Evolutionary conservation across 2,113 vertebrate species (phyloP).

Genomic region (Nerophis ophidion): DNA sequence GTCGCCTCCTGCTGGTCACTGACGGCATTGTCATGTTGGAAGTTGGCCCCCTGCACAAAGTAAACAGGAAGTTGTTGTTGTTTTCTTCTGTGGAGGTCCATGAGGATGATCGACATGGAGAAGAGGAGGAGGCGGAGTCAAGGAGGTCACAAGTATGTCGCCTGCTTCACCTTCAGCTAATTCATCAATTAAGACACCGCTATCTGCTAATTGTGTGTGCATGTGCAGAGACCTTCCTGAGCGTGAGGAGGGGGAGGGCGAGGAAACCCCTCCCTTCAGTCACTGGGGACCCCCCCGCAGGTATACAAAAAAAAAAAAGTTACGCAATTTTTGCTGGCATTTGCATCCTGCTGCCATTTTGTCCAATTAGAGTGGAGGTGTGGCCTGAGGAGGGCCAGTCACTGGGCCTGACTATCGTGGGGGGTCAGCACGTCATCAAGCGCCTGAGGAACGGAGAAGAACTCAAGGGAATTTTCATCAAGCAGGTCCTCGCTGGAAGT

Average conservation of each 20-base stretch:
- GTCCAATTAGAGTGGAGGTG: slow-evolving; percentile 81
- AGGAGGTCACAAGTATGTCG: slow-evolving; percentile 41
- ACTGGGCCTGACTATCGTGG: slow-evolving; percentile 97
- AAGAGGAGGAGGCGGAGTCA: slow-evolving; percentile 60
- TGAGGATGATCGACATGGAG: slow-evolving; percentile 18
- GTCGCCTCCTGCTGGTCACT: slow-evolving; percentile 37
- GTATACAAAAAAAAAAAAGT: slow-evolving; percentile 50
- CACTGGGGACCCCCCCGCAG: slow-evolving; percentile 91
- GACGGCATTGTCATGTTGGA: background rate
- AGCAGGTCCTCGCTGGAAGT: slow-evolving; percentile 87
- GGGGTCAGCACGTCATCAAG: slow-evolving; percentile 89
- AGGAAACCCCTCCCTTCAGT: slow-evolving; percentile 91
- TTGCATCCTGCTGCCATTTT: background rate
- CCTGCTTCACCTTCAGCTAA: background rate
- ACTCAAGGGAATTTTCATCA: slow-evolving; percentile 97
- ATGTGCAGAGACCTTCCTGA: slow-evolving; percentile 82
- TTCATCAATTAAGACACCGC: background rate
- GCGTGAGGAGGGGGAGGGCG: slow-evolving; percentile 93
- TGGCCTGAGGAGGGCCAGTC: slow-evolving; percentile 79
- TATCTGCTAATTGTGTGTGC: background rate
- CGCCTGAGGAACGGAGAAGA: slow-evolving; percentile 94
- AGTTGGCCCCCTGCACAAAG: background rate
- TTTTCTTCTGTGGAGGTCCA: slow-evolving; percentile 40
- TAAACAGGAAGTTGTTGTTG: background rate
- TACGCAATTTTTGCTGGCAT: too few relatives aligned